phyloP scores from a whole-genome alignment of 2,888 invertebrate genomes.

The Drosophila putrida region DNA sequence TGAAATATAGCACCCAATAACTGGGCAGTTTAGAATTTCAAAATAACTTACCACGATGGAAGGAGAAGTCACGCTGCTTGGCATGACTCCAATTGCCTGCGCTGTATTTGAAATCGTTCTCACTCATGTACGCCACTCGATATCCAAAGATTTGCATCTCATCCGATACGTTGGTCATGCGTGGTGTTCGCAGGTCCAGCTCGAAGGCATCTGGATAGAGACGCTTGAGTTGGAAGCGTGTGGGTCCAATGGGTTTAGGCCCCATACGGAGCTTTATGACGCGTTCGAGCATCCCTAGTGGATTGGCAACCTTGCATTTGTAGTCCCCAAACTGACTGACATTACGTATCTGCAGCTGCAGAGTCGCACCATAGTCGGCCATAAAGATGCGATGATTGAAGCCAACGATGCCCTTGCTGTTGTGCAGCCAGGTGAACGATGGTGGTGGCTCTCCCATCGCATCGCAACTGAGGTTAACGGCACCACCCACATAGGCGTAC shows the following conservation, averaged over 20 bases:
- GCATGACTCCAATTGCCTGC: conserved; percentile 85
- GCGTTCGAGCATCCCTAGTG: conserved; percentile 86
- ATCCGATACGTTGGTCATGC: conserved; percentile 77
- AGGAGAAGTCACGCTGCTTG: conserved; percentile 82
- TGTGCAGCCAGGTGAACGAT: conserved; percentile 86
- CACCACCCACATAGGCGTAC: conserved; percentile 86
- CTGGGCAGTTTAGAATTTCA: too few relatives aligned
- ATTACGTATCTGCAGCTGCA: conserved; percentile 83
- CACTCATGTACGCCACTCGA: conserved; percentile 84
- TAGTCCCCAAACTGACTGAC: conserved; percentile 86
- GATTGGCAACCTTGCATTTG: conserved; percentile 87
- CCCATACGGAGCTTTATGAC: conserved; percentile 86
- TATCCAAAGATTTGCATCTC: conserved; percentile 85
- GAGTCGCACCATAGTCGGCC: conserved; percentile 83
- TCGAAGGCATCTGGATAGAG: conserved; percentile 84
- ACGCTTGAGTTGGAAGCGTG: conserved; percentile 82
- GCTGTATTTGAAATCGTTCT: conserved; percentile 81
- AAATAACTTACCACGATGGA: conserved; percentile 82
- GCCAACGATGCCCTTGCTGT: conserved; percentile 81
- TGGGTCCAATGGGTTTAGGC: conserved; percentile 86
- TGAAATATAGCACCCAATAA: background rate
- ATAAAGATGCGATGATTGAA: conserved; percentile 83
- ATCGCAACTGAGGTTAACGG: conserved; percentile 88
- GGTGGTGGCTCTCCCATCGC: conserved; percentile 87
- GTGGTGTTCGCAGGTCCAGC: conserved; percentile 84